phyloP scores from a whole-genome alignment of 2,113 vertebrate genomes.

The Pionites leucogaster region DNA sequence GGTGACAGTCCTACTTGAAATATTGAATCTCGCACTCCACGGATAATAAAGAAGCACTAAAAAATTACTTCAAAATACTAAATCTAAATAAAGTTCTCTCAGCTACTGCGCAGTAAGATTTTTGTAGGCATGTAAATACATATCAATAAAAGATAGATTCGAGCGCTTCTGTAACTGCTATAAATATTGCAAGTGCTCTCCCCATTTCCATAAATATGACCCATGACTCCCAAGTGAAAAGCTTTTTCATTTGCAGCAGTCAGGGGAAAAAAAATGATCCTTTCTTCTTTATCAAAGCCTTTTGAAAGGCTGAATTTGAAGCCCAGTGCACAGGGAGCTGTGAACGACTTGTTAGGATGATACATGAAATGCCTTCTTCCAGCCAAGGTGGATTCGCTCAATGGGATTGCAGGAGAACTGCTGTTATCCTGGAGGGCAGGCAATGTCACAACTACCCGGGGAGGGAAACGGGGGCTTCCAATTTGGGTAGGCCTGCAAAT shows the following conservation, averaged over 20 bases:
- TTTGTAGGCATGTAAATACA: constrained; percentile 46
- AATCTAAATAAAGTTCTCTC: constrained; percentile 61
- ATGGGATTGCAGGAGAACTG: neutral
- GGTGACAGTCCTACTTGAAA: constrained; percentile 56
- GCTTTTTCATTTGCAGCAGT: constrained; percentile 47
- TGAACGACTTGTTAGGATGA: constrained; percentile 4
- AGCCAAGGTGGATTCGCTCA: neutral
- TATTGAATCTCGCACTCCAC: constrained; percentile 25
- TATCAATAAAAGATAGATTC: constrained; percentile 63
- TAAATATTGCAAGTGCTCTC: constrained; percentile 48
- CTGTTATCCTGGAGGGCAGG: neutral
- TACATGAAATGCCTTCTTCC: neutral
- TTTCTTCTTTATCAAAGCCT: constrained; percentile 34
- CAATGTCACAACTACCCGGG: neutral
- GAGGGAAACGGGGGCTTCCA: neutral
- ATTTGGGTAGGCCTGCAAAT: neutral
- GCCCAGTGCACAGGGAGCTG: neutral
- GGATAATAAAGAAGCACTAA: constrained; percentile 61
- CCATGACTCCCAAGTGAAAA: constrained; percentile 49
- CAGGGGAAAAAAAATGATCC: neutral
- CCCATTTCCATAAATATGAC: constrained; percentile 54
- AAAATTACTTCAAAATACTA: constrained; percentile 54
- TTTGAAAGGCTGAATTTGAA: constrained; percentile 35
- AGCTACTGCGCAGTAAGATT: neutral
- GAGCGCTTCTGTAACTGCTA: neutral